Evolutionary conservation across 23 tunicate genomes (phyloP).

Genomic region (Ciona savignyi): DNA sequence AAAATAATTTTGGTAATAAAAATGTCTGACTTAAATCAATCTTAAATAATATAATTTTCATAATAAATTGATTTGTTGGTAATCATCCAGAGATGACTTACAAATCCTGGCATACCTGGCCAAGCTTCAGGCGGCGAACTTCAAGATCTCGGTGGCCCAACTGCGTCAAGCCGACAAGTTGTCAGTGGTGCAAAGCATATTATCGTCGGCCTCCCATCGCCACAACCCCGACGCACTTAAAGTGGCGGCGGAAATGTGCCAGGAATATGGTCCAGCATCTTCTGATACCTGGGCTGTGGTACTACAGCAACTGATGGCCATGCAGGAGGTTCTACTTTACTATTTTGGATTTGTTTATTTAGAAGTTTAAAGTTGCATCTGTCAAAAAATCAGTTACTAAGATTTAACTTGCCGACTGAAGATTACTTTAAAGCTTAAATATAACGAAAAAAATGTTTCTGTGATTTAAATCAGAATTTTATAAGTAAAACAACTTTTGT

Average conservation of each 20-base stretch:
- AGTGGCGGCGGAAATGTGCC: slow-evolving; percentile 66
- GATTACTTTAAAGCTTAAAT: too few relatives aligned
- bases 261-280: slow-evolving; percentile 42
- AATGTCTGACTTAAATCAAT: too few relatives aligned
- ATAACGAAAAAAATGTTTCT: too few relatives aligned
- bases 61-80: too few relatives aligned
- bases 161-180: slow-evolving; percentile 30
- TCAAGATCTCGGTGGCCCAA: slow-evolving; percentile 38
- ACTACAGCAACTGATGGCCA: slow-evolving; percentile 57
- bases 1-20: too few relatives aligned
- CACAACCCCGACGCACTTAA: slow-evolving; percentile 54
- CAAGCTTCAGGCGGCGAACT: slow-evolving; percentile 44
- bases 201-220: slow-evolving; percentile 33
- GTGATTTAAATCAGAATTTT: too few relatives aligned
- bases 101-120: slow-evolving; percentile 45
- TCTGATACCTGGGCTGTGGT: slow-evolving; percentile 50
- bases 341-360: too few relatives aligned
- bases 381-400: too few relatives aligned
- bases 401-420: too few relatives aligned
- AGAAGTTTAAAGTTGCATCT: too few relatives aligned
- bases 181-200: slow-evolving; percentile 38
- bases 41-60: too few relatives aligned
- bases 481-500: too few relatives aligned
- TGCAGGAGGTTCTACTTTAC: slow-evolving; percentile 58
- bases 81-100: slow-evolving; percentile 32